These are phyloP conservation scores for Narcine bancroftii DNA, from an alignment of 2,113 vertebrate species.

Conservation along the genomic window DNA sequence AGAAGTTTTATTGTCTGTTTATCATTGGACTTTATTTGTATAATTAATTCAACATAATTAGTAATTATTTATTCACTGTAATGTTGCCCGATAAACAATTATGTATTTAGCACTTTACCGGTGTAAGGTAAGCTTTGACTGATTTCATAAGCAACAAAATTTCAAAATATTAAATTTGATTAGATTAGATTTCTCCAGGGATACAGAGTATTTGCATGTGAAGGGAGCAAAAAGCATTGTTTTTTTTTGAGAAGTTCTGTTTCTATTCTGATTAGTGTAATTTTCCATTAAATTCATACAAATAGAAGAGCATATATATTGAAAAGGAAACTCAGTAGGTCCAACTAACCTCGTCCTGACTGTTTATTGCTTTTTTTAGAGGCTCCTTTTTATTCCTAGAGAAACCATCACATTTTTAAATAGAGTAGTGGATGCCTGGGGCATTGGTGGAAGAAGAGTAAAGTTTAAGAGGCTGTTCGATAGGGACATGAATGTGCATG, in stretches of 20 bases:
- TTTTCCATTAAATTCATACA: not conserved
- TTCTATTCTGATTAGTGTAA: not conserved
- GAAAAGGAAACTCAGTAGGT: no score
- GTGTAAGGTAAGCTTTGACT: not conserved
- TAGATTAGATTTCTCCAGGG: not conserved
- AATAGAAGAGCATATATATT: not conserved
- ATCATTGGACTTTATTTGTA: not conserved
- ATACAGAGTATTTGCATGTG: not conserved
- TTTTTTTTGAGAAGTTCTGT: not conserved
- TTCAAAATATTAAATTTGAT: constrained; percentile 1
- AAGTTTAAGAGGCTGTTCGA: no score
- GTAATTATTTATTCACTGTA: not conserved
- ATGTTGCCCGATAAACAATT: not conserved
- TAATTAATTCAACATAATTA: not conserved
- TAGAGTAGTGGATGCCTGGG: no score
- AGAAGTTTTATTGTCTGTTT: not conserved
- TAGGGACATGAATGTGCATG: no score
- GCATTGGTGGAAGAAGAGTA: no score
- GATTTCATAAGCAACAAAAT: not conserved
- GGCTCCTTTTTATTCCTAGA: not conserved
- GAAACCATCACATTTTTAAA: not conserved
- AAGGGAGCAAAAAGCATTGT: not conserved
- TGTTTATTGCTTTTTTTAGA: not conserved
- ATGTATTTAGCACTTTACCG: not conserved
- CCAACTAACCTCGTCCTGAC: not conserved